These are phyloP conservation scores for Stichopus chloronotus DNA, from an alignment of 35 echinoderm and acorn worm species.

Conservation along the genomic window DNA sequence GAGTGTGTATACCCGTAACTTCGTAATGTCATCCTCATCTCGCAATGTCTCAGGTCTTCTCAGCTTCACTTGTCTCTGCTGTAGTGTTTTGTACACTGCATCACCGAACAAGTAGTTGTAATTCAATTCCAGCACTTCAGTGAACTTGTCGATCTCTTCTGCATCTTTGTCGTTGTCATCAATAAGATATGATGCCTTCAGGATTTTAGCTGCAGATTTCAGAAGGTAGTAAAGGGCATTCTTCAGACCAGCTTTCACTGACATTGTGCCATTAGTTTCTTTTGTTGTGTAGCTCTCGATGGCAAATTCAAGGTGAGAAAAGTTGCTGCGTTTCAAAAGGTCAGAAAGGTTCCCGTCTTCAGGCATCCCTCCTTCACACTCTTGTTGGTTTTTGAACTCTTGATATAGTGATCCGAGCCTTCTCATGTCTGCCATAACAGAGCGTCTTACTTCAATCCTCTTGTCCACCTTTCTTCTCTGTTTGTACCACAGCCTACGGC, in stretches of 20 bases:
- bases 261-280: neutral
- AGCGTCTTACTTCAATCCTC: constrained; percentile 18
- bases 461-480: constrained; percentile 48
- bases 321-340: constrained; percentile 43
- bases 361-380: neutral
- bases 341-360: constrained; percentile 36
- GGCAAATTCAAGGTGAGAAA: constrained; percentile 44
- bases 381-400: constrained; percentile 21
- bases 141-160: constrained; percentile 57
- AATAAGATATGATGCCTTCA: constrained; percentile 48
- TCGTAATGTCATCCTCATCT: constrained; percentile 35
- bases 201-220: constrained; percentile 40
- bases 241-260: constrained; percentile 62
- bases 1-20: constrained; percentile 11
- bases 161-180: constrained; percentile 44
- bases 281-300: constrained; percentile 13
- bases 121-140: constrained; percentile 55
- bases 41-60: constrained; percentile 48
- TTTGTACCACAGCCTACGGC: constrained; percentile 47
- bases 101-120: constrained; percentile 51
- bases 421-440: constrained; percentile 40
- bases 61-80: constrained; percentile 52
- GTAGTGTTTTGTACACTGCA: constrained; percentile 33
- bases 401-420: neutral
- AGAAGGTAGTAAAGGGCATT: constrained; percentile 55